Percentiles rank a stretch among this genome's conserved stretches.
Evolutionary conservation across 1,140 invertebrate species (phyloP).

Genomic region (Leguminivora glycinivorella): DNA sequence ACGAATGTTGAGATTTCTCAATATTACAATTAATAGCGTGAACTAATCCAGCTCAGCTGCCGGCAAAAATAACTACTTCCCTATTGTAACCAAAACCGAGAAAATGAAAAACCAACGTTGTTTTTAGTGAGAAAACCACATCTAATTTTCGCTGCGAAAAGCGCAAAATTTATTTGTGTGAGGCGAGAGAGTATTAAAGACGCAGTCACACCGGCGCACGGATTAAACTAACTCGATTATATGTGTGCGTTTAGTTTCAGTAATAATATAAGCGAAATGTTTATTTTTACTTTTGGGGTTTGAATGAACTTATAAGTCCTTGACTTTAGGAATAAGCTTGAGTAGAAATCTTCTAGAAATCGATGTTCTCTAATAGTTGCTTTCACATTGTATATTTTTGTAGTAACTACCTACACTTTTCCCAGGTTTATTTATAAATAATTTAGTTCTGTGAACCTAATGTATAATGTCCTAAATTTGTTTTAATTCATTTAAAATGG

Average conservation of each 20-base stretch:
- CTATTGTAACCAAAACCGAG: neutral
- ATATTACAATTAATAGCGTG: neutral
- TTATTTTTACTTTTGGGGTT: neutral
- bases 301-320: neutral
- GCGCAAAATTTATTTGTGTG: constrained; percentile 27
- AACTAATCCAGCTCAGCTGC: neutral
- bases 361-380: too few species aligned
- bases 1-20: too few species aligned
- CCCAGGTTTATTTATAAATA: too few species aligned
- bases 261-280: neutral
- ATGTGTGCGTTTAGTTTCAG: neutral
- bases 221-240: constrained; percentile 15
- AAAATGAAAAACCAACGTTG: constrained; percentile 18
- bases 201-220: constrained; percentile 5
- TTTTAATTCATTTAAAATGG: too few species aligned
- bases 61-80: neutral
- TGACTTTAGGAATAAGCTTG: too few species aligned
- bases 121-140: constrained; percentile 27
- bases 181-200: constrained; percentile 18
- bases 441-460: too few species aligned
- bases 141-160: constrained; percentile 25
- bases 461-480: too few species aligned
- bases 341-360: too few species aligned
- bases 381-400: too few species aligned
- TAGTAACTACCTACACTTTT: too few species aligned